phyloP scores from a whole-genome alignment of 2,888 invertebrate species.

The Cacoxenus indagator region DNA sequence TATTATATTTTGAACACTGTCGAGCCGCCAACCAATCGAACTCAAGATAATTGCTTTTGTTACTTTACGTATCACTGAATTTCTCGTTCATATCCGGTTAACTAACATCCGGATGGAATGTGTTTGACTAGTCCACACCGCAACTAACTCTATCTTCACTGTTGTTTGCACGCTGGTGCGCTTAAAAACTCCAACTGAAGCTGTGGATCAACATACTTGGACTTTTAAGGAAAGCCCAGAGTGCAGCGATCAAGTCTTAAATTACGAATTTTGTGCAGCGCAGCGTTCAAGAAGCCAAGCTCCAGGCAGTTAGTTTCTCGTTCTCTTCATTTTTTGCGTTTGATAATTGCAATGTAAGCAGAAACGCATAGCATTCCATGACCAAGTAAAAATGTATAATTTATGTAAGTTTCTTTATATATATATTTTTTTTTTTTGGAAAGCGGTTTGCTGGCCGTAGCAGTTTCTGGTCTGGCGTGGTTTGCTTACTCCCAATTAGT shows the following conservation, averaged over 20 bases:
- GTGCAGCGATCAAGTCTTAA: neutral
- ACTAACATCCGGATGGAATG: too few relatives aligned
- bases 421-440: neutral
- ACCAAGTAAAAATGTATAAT: conserved; percentile 31
- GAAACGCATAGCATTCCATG: conserved; percentile 53
- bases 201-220: neutral
- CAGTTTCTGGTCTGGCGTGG: neutral
- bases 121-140: too few relatives aligned
- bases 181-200: neutral
- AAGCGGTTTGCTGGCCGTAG: neutral
- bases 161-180: neutral
- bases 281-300: neutral
- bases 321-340: conserved; percentile 19
- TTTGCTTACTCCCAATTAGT: neutral
- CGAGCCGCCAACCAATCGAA: too few relatives aligned
- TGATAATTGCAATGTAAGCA: conserved; percentile 16
- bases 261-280: neutral
- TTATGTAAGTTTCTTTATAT: neutral
- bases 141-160: too few relatives aligned
- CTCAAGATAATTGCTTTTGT: too few relatives aligned
- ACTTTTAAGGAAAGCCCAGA: neutral
- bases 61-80: too few relatives aligned
- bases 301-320: neutral
- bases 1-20: too few relatives aligned
- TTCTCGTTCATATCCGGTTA: too few relatives aligned